Base-by-base conservation (phyloP, 2,888 invertebrate species). In the Sesia bembeciformis region DNA sequence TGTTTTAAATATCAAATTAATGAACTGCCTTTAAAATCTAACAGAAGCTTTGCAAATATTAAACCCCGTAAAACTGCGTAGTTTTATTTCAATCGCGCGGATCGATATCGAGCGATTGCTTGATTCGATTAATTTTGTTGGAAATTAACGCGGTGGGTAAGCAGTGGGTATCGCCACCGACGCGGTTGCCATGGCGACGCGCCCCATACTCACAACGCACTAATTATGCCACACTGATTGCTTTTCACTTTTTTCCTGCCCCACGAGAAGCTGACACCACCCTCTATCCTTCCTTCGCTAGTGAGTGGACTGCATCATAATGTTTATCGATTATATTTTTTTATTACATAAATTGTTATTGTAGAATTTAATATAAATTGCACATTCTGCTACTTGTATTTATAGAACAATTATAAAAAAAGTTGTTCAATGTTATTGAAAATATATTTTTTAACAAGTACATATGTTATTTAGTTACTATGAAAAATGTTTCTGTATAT, bases 151-250 rank as follows among this genome's bases (percentile, higher is more conserved):
- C 86, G 76, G 64, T 71, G 83, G 79, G 84, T 78, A 81, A 83
- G 84, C 81, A 82, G 75, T 71, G 81, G 79, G 84, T 82, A 85
- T 81, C 78, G 78, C 75, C 81, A 79, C 68, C 69, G 80, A 84
- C 79, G 85, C 84, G 66, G 87, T 88, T 65, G 70, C 76, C 75
- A 84, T 83, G 76, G 76, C 71, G 78, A 89, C 89, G 73, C 86
- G 84, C 89, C 89, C 89, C 81, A 89, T 86, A 87, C 85, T 84
- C 79, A 84, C 85, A 80, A 85, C 86, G 80, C 87, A 88, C 89
- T 89, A 89, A 89, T 89, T 89, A 89, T 87, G 83, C 85, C 86
- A 84, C 89, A 87, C 84, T 89, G 89, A 89, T 89, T 89, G 89
- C 89, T 87, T 88, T 89, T 84, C 81, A 84, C 84, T 84, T 88